A percentile compares a stretch with the other conserved stretches of the same genome.
Evolutionary conservation across 2,888 invertebrate species (phyloP).

Genomic region (Lycia hirtaria): DNA sequence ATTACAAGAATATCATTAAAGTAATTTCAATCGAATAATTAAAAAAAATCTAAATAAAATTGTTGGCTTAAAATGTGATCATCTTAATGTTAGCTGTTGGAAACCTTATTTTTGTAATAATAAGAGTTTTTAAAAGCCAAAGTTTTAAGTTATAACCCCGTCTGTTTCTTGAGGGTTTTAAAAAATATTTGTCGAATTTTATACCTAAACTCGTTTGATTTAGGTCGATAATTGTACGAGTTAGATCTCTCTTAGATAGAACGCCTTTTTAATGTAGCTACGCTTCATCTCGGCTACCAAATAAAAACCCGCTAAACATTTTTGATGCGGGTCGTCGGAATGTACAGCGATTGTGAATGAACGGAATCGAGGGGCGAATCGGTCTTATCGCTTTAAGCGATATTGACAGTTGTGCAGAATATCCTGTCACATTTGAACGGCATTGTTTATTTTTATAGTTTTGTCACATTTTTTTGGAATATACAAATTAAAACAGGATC

Average conservation of each 20-base stretch:
- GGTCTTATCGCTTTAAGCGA: slow-evolving; percentile 10
- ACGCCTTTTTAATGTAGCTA: slow-evolving; percentile 17
- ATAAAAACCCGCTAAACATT: slow-evolving; percentile 26
- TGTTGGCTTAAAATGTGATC: slow-evolving; percentile 5
- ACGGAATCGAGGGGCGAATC: neutral
- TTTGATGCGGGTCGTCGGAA: slow-evolving; percentile 32
- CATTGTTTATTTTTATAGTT: neutral
- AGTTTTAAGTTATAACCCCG: neutral
- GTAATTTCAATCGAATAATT: neutral
- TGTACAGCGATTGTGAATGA: slow-evolving; percentile 28
- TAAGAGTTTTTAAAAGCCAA: slow-evolving; percentile 14
- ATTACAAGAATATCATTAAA: slow-evolving; percentile 20
- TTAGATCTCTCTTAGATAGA: slow-evolving; percentile 30
- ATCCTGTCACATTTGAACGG: neutral
- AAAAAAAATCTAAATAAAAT: neutral
- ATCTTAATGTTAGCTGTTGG: slow-evolving; percentile 18
- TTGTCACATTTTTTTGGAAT: neutral
- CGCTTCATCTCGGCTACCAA: slow-evolving; percentile 19
- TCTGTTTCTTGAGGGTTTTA: neutral
- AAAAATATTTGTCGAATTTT: slow-evolving; percentile 8
- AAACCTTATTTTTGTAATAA: slow-evolving; percentile 8
- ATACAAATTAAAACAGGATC: no score
- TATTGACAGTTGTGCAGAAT: neutral
- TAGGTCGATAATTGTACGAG: slow-evolving; percentile 18
- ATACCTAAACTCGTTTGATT: slow-evolving; percentile 11